These are phyloP conservation scores for Amphimallon solstitiale DNA, from an alignment of 2,888 invertebrate genomes.

Conservation along the genomic window DNA sequence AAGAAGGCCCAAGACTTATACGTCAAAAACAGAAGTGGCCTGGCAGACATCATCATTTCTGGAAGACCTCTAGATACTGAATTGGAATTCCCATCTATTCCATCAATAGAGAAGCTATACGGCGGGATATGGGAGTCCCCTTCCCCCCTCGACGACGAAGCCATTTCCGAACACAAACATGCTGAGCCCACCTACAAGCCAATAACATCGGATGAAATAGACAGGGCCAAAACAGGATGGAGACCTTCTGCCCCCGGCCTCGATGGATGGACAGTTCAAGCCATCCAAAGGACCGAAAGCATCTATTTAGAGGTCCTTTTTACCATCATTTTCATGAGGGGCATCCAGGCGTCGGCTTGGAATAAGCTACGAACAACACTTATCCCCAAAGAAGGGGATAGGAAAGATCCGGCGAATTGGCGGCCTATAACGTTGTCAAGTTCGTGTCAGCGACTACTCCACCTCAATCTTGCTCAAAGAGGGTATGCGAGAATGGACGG, in stretches of 20 bases:
- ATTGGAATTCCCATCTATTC: conserved; percentile 12
- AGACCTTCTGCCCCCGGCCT: conserved; percentile 40
- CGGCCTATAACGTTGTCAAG: conserved; percentile 52
- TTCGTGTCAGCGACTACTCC: conserved; percentile 47
- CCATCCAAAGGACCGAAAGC: conserved; percentile 1
- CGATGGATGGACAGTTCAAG: conserved; percentile 36
- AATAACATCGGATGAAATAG: conserved; percentile 39
- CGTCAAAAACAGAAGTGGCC: conserved; percentile 22
- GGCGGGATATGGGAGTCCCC: conserved; percentile 26
- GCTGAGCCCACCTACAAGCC: background rate
- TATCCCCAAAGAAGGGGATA: conserved; percentile 45
- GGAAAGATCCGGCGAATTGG: conserved; percentile 46
- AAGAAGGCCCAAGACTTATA: conserved; percentile 45
- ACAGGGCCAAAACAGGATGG: conserved; percentile 24
- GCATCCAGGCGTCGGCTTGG: conserved; percentile 6
- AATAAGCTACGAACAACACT: conserved; percentile 37
- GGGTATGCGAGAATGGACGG: too few species aligned
- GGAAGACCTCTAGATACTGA: conserved; percentile 17
- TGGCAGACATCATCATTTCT: conserved; percentile 35
- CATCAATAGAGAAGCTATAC: conserved; percentile 25
- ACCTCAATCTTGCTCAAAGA: conserved; percentile 44
- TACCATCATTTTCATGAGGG: conserved; percentile 32
- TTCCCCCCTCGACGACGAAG: conserved; percentile 25
- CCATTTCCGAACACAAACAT: background rate
- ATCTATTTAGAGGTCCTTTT: conserved; percentile 26